phyloP scores from a whole-genome alignment of 2,888 invertebrate species.

The Drosophila melanosoma region DNA sequence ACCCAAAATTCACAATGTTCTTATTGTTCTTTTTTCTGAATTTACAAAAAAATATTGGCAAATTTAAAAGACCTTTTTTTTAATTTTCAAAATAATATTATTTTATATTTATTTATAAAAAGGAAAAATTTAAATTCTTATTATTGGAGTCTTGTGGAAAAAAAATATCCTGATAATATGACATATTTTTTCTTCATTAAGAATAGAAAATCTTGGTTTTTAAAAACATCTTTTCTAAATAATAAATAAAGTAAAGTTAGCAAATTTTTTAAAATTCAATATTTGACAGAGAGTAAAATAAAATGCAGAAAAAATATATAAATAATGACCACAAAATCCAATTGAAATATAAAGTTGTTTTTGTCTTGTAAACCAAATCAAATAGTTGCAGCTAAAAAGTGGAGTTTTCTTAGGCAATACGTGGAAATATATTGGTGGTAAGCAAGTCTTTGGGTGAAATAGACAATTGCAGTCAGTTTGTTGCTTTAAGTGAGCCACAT shows the following conservation, averaged over 20 bases:
- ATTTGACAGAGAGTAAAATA: not conserved
- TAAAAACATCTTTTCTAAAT: not conserved
- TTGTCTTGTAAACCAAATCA: no score
- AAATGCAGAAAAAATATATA: no score
- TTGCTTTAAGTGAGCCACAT: not conserved
- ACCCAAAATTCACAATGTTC: not conserved
- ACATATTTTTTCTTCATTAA: not conserved
- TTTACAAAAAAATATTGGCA: not conserved
- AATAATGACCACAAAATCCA: no score
- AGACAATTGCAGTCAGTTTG: not conserved
- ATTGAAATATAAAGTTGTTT: no score
- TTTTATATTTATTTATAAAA: not conserved
- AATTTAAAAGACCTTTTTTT: not conserved
- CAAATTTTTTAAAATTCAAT: no score
- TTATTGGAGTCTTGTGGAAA: not conserved
- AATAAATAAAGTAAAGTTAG: no score
- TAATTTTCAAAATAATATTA: not conserved
- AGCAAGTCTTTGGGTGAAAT: not conserved
- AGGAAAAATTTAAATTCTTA: not conserved
- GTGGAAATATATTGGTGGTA: not conserved
- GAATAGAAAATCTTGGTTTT: rapidly evolving
- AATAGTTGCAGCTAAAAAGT: not conserved
- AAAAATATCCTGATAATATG: not conserved
- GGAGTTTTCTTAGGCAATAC: not conserved
- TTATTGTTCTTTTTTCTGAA: not conserved